Percentiles rank a stretch among this genome's conserved stretches.
Conservation (phyloP, 2,888 invertebrate species). For the Amiota communis region DNA sequence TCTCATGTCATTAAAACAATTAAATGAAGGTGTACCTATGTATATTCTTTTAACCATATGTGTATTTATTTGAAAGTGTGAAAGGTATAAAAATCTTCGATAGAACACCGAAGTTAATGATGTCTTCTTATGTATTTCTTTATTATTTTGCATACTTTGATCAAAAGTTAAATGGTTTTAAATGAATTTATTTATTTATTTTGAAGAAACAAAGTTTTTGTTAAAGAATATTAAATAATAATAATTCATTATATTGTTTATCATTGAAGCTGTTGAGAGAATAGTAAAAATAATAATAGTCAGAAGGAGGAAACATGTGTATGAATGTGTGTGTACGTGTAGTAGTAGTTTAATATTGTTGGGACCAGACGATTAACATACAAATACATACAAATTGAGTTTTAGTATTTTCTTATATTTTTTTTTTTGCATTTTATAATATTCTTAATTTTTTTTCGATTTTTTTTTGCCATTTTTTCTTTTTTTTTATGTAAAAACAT, state of each 20-base stretch:
- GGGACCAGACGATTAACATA: neutral
- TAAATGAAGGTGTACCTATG: no score
- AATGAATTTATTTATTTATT: neutral
- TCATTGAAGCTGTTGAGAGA: no score
- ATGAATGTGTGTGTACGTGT: neutral
- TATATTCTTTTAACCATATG: no score
- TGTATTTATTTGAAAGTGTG: neutral
- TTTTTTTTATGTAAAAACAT: conserved; percentile 60
- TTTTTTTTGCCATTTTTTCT: conserved; percentile 30
- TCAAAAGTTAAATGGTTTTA: neutral
- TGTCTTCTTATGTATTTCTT: neutral
- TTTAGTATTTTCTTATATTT: conserved; percentile 49
- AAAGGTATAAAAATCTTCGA: neutral
- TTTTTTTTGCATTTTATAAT: conserved; percentile 54
- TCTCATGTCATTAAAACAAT: no score
- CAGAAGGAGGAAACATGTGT: neutral
- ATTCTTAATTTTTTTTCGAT: conserved; percentile 39
- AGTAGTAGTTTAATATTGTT: no score
- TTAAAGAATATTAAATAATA: no score
- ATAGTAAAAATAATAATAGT: neutral
- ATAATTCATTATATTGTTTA: no score
- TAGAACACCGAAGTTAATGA: neutral
- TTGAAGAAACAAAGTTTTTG: neutral
- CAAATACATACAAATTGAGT: neutral
- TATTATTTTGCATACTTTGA: no score